A percentile compares a stretch with the other conserved stretches of the same genome.
These are phyloP conservation scores for Pygmarrhopalites habei DNA, from an alignment of 1,140 invertebrate species.

Conservation along the genomic window DNA sequence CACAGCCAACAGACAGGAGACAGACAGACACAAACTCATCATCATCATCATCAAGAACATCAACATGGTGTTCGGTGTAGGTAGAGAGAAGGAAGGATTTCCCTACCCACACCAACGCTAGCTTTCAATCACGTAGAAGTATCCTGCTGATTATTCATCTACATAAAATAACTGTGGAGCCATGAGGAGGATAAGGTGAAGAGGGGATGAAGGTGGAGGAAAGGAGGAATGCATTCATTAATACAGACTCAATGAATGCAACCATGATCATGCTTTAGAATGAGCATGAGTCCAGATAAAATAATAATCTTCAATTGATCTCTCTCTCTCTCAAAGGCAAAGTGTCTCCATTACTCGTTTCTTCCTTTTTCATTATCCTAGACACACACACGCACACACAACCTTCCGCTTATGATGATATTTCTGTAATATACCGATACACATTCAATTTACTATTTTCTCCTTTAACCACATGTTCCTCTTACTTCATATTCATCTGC, in stretches of 20 bases:
- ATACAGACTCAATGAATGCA: not conserved
- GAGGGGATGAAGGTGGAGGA: not conserved
- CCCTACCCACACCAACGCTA: not conserved
- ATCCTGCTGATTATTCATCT: slow-evolving; percentile 9
- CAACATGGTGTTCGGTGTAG: too few species aligned
- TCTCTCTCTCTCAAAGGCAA: not conserved
- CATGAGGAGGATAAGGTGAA: not conserved
- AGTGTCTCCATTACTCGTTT: not conserved
- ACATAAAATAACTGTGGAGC: slow-evolving; percentile 1
- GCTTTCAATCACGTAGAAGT: not conserved
- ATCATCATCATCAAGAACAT: slow-evolving; percentile 1
- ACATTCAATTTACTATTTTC: too few species aligned
- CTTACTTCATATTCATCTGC: too few species aligned
- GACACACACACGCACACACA: too few species aligned
- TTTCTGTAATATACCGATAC: too few species aligned
- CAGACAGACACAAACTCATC: too few species aligned
- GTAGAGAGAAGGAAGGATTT: too few species aligned
- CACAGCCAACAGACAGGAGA: too few species aligned
- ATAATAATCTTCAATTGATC: not conserved
- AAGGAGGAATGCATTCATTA: not conserved
- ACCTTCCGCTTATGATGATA: too few species aligned
- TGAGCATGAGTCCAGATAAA: not conserved
- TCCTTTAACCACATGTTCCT: too few species aligned
- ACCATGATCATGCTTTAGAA: too few species aligned
- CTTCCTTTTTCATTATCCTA: not conserved